phyloP scores from a whole-genome alignment of 2,888 invertebrate genomes.

The Chorisops tibialis region DNA sequence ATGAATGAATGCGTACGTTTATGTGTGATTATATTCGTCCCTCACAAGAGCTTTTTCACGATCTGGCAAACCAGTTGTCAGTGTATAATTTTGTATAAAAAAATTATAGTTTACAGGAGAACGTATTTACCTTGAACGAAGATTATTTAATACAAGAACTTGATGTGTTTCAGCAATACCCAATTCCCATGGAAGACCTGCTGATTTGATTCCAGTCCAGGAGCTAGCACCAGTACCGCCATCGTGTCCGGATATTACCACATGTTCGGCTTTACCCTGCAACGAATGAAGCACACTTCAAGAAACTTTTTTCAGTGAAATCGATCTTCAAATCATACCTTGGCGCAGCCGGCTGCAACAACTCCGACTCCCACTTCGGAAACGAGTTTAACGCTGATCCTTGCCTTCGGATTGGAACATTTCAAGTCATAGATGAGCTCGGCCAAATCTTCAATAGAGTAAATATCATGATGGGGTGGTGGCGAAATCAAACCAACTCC shows the following conservation, averaged over 20 bases:
- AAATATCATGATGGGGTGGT: constrained; percentile 99
- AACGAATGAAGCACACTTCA: constrained; percentile 23
- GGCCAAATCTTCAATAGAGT: constrained; percentile 97
- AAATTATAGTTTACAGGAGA: constrained; percentile 35
- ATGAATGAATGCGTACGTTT: background rate
- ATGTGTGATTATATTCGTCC: constrained; percentile 7
- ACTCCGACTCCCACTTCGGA: constrained; percentile 99
- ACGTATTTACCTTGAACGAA: constrained; percentile 64
- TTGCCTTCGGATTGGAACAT: constrained; percentile 90
- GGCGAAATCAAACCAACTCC: constrained; percentile 98
- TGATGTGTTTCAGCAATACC: constrained; percentile 99
- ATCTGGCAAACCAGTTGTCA: constrained; percentile 52
- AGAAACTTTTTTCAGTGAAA: background rate
- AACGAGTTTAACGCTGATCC: constrained; percentile 96
- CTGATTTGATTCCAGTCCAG: constrained; percentile 98
- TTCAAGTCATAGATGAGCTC: constrained; percentile 98
- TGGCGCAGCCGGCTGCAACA: constrained; percentile 97
- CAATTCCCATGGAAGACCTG: constrained; percentile 97
- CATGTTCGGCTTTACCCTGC: constrained; percentile 95
- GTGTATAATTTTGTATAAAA: constrained; percentile 37
- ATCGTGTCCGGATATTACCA: constrained; percentile 98
- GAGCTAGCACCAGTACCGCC: constrained; percentile 98
- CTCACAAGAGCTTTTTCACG: constrained; percentile 36
- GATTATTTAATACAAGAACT: constrained; percentile 87
- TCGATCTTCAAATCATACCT: constrained; percentile 56